These are phyloP conservation scores for Xestia c-nigrum DNA, from an alignment of 2,888 invertebrate species.

Conservation along the genomic window DNA sequence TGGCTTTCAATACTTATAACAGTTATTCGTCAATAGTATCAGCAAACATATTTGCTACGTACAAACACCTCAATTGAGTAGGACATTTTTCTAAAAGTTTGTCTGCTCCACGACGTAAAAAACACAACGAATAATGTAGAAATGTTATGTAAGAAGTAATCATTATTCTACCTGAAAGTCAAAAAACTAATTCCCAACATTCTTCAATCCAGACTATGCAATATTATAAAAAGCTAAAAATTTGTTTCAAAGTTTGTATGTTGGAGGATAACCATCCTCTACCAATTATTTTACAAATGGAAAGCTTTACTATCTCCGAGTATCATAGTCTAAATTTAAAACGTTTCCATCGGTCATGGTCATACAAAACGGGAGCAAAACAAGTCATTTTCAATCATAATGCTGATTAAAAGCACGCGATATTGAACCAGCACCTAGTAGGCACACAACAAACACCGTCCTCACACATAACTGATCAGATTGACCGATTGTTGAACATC, in stretches of 20 bases:
- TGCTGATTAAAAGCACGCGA: background rate
- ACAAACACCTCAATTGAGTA: background rate
- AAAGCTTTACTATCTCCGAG: too few species aligned
- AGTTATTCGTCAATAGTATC: too few species aligned
- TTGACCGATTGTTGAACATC: conserved; percentile 11
- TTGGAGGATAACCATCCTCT: too few species aligned
- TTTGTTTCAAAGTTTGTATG: too few species aligned
- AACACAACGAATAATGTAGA: background rate
- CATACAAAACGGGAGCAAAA: background rate
- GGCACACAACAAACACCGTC: background rate
- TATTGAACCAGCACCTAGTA: background rate
- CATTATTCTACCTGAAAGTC: background rate
- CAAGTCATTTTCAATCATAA: background rate
- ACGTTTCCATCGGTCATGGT: too few species aligned
- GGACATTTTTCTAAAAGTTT: background rate
- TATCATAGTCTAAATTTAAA: too few species aligned
- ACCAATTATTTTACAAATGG: too few species aligned
- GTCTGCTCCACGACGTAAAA: background rate
- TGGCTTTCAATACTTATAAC: too few species aligned
- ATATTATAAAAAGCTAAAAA: too few species aligned
- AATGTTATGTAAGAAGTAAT: background rate
- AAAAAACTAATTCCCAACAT: background rate
- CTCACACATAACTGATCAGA: background rate
- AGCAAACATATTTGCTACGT: too few species aligned
- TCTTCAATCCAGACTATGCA: too few species aligned